Base-by-base conservation (phyloP, 1,140 invertebrate species). In the Teleopsis dalmanni region DNA sequence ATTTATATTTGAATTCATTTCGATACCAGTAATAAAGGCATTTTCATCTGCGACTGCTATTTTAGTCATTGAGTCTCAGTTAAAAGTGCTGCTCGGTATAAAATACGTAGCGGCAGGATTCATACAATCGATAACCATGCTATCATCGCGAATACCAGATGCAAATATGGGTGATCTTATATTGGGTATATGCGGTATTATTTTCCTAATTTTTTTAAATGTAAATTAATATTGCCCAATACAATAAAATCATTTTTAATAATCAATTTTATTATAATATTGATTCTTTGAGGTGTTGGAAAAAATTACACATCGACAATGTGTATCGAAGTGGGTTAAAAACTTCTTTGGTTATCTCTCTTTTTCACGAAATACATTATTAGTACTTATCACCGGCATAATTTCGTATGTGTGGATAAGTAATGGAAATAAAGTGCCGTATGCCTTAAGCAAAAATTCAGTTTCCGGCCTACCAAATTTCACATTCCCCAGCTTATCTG, bases 21-120 rank as follows among this genome's bases (percentile, higher is more conserved):
- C 92, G 0, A 83, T 91, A 55, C 91, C 93, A 3, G 92, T 96
- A 10, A 93, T 93, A 3, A 90, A 90, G 38, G 91, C 91, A 0
- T 96, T 95, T 65, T 95, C 91, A 1, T 92, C 91, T 25, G 91
- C 92, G 10, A 94, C 92, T 1, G 92, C 93, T 16, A 81, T 97
- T 11, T 90, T 93, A 31, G 95, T 96, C 31, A 88, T 88, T 4
- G 82, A 84, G 13, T 89, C 91, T 0, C 93, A 97, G 72, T 65
- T 96, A 1, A 96, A 91, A 67, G 82, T 84, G 16, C 71, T 94
- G 3, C 67, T 92, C 13, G 91, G 90, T 9, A 72, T 94, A 5
- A 80, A 81, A 54, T 86, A 89, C 55, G 78, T 79, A 29, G 81
- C 85, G 0, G 78, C 78, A 25, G 84, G 83, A 40, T 88, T 90